A percentile compares a stretch with the other conserved stretches of the same genome.
Evolutionary conservation across 2,797 vertebrate genomes (phyloP).

Genomic region (Tragopan temminckii): DNA sequence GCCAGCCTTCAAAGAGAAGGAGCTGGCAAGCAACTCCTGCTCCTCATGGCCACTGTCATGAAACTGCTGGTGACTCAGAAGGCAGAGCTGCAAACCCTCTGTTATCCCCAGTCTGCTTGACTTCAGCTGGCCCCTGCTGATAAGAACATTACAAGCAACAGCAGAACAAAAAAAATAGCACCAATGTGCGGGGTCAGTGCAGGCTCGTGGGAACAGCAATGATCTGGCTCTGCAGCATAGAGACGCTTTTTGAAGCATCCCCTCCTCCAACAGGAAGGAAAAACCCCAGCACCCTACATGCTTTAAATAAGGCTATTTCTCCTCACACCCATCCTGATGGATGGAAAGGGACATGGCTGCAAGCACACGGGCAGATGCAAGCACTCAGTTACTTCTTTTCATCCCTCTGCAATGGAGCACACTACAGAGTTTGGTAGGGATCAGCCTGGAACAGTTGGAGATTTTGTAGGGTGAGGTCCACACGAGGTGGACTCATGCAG

Average conservation of each 20-base stretch:
- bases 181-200: not conserved
- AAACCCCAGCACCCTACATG: not conserved
- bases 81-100: not conserved
- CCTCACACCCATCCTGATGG: fast-evolving
- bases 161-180: not conserved
- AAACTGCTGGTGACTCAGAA: not conserved
- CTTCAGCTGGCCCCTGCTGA: not conserved
- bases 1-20: not conserved
- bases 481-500: fast-evolving
- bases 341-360: fast-evolving
- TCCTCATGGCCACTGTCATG: not conserved
- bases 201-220: constrained; percentile 57
- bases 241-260: not conserved
- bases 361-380: fast-evolving
- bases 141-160: constrained; percentile 17
- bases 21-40: not conserved
- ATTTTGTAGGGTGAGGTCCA: fast-evolving
- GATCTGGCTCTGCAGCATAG: not conserved
- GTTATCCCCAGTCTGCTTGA: not conserved
- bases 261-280: not conserved
- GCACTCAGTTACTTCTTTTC: fast-evolving
- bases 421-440: not conserved
- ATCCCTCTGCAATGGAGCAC: not conserved
- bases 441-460: not conserved
- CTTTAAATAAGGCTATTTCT: not conserved